phyloP scores from a whole-genome alignment of 1,140 invertebrate species.

The Drosophila malerkotliana region DNA sequence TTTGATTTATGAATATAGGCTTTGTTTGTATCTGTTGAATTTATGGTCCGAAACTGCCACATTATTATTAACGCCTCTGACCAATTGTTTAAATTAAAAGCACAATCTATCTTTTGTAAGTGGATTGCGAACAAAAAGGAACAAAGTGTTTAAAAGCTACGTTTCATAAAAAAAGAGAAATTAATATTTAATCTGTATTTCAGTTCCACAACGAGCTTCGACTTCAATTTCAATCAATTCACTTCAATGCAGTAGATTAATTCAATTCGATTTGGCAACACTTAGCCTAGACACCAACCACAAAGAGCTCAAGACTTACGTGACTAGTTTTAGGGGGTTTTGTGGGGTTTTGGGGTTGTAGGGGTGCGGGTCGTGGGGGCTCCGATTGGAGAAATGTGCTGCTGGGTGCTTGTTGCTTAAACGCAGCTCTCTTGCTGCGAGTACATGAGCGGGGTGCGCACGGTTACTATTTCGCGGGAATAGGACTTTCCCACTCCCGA shows the following conservation, averaged over 20 bases:
- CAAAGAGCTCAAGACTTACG: conserved; percentile 63
- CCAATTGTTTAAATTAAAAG: background rate
- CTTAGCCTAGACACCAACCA: conserved; percentile 79
- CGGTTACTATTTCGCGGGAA: conserved; percentile 91
- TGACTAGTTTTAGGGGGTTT: conserved; percentile 26
- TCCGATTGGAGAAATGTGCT: background rate
- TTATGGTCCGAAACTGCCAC: conserved; percentile 11
- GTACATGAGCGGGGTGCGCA: conserved; percentile 91
- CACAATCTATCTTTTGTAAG: background rate
- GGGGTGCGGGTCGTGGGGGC: background rate
- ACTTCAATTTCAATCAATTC: conserved; percentile 14
- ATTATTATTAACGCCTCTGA: background rate
- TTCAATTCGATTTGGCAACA: conserved; percentile 75
- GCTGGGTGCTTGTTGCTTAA: conserved; percentile 84
- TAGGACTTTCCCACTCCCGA: conserved; percentile 83
- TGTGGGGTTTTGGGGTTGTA: too few relatives aligned
- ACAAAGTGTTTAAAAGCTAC: background rate
- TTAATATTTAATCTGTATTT: background rate
- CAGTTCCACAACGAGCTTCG: conserved; percentile 3
- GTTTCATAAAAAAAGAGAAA: background rate
- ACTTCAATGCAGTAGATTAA: conserved; percentile 21
- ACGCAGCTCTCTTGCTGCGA: conserved; percentile 94
- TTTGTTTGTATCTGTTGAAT: conserved; percentile 5
- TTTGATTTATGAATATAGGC: conserved; percentile 21
- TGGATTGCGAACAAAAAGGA: background rate